phyloP scores from a whole-genome alignment of 2,797 vertebrate species.

The Silurus lanzhouensis region DNA sequence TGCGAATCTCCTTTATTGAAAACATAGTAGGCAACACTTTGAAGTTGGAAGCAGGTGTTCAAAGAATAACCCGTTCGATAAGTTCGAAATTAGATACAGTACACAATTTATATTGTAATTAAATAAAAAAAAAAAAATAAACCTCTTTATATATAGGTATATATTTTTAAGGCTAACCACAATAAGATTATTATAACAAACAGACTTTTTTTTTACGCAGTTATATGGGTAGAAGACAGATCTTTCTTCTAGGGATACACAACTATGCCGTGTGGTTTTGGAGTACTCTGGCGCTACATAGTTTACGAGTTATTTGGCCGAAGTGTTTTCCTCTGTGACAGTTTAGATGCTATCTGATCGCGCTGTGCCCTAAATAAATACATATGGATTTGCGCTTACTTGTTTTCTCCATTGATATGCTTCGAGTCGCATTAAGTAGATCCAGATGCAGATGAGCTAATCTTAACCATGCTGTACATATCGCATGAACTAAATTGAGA shows the following conservation, averaged over 20 bases:
- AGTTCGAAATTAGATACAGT: background rate
- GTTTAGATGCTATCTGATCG: conserved; percentile 20
- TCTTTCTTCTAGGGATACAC: background rate
- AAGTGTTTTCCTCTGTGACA: conserved; percentile 21
- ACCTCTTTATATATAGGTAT: too few species aligned
- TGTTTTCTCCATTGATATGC: conserved; percentile 39
- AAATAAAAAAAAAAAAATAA: background rate
- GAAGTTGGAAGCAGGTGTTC: background rate
- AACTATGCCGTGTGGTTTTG: background rate
- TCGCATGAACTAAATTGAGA: background rate
- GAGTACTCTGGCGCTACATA: background rate
- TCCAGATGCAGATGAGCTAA: conserved; percentile 25
- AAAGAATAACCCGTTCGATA: background rate
- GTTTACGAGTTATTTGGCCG: conserved; percentile 20
- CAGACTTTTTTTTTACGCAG: background rate
- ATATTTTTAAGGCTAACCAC: background rate
- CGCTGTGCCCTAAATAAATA: conserved; percentile 56
- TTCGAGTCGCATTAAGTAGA: conserved; percentile 37
- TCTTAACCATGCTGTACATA: background rate
- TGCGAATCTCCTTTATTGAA: background rate
- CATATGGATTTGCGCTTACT: conserved; percentile 56
- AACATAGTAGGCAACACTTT: background rate
- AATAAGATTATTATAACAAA: background rate
- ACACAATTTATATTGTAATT: background rate
- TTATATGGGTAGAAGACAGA: background rate